Percentiles rank a stretch among this genome's conserved stretches.
phyloP scores from a whole-genome alignment of 1,140 invertebrate species.

The Paramacrobiotus metropolitanus region DNA sequence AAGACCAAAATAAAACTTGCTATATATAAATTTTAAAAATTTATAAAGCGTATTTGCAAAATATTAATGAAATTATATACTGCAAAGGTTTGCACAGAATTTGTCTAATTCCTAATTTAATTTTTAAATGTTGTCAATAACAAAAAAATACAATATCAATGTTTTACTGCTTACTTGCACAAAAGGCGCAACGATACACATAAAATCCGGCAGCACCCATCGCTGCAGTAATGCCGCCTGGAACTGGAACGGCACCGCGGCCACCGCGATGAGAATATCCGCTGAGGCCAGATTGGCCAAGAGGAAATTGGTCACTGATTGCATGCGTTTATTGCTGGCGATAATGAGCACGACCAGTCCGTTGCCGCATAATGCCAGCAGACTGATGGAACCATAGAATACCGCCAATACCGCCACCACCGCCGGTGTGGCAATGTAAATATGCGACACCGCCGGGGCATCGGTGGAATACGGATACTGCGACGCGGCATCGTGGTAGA shows the following conservation, averaged over 20 bases:
- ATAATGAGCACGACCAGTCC: slow-evolving; percentile 55
- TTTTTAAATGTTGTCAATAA: too few species aligned
- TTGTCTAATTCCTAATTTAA: too few species aligned
- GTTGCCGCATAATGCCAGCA: slow-evolving; percentile 53
- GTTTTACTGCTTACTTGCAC: slow-evolving; percentile 32
- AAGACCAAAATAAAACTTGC: too few species aligned
- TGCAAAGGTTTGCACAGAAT: too few species aligned
- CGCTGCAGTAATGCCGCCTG: slow-evolving; percentile 51
- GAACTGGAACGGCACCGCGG: slow-evolving; percentile 59
- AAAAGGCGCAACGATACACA: slow-evolving; percentile 57
- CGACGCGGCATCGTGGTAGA: too few species aligned
- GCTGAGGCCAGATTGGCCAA: slow-evolving; percentile 51
- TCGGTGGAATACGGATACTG: too few species aligned
- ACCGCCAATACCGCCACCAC: slow-evolving; percentile 45
- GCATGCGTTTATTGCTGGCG: slow-evolving; percentile 33
- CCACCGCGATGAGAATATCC: slow-evolving; percentile 49
- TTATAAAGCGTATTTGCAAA: too few species aligned
- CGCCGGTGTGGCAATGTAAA: too few species aligned
- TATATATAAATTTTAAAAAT: too few species aligned
- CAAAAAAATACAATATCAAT: background rate
- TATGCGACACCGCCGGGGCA: too few species aligned
- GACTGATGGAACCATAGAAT: slow-evolving; percentile 52
- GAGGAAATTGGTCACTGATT: slow-evolving; percentile 54
- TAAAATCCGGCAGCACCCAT: slow-evolving; percentile 55
- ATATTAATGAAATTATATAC: too few species aligned